Conservation (phyloP, 2,113 vertebrate species). For the Neotragus moschatus region DNA sequence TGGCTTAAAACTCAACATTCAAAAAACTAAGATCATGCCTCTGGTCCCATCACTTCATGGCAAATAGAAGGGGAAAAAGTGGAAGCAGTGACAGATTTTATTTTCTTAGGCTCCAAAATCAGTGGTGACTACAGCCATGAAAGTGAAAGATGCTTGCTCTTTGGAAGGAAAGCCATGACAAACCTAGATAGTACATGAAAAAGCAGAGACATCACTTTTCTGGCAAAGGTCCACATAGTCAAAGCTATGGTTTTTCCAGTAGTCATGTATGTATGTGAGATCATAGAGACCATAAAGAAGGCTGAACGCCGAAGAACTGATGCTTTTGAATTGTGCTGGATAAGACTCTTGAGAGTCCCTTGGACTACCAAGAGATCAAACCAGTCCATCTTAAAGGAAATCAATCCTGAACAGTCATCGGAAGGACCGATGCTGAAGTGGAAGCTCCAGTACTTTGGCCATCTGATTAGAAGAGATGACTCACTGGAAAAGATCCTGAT, state of each 20-base stretch:
- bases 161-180: neutral
- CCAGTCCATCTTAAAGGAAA: neutral
- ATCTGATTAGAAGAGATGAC: neutral
- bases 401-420: neutral
- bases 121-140: neutral
- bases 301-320: fast-evolving
- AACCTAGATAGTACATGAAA: neutral
- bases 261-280: neutral
- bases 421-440: neutral
- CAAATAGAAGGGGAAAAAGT: neutral
- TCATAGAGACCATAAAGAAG: neutral
- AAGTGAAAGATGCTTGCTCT: neutral
- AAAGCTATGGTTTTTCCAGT: neutral
- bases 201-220: neutral
- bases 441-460: neutral
- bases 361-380: neutral
- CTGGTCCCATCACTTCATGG: neutral
- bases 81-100: neutral
- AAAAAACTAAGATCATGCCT: neutral
- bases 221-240: neutral
- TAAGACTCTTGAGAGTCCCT: neutral
- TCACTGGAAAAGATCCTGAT: neutral
- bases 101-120: neutral
- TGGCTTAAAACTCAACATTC: neutral
- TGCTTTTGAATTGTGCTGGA: neutral